These are phyloP conservation scores for Trachymyrmex cornetzi DNA, from an alignment of 1,140 invertebrate genomes.

Conservation along the genomic window DNA sequence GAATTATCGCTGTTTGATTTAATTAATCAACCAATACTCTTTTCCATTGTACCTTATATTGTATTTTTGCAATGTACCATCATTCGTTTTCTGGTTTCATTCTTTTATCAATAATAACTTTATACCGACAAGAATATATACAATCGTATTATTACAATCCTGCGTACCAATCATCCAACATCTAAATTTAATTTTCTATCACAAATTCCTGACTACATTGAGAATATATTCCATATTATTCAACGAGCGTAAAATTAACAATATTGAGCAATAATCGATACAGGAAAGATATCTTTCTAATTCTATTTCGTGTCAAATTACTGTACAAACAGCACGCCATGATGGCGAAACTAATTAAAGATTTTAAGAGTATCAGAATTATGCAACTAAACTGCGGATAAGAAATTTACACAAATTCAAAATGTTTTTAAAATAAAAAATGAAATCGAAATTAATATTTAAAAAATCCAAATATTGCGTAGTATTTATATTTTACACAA, in stretches of 20 bases:
- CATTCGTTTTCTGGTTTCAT: not conserved
- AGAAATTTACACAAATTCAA: not conserved
- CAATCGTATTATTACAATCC: slow-evolving; percentile 46
- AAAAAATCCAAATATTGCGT: no score
- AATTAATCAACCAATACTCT: slow-evolving; percentile 50
- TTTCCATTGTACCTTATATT: slow-evolving; percentile 18
- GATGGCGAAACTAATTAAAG: not conserved
- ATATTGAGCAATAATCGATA: slow-evolving; percentile 2
- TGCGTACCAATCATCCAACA: slow-evolving; percentile 23
- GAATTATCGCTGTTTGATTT: slow-evolving; percentile 47
- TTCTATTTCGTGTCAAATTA: slow-evolving; percentile 1
- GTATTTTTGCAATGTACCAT: slow-evolving; percentile 21
- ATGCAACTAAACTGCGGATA: not conserved
- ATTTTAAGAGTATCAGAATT: slow-evolving; percentile 27
- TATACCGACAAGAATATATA: slow-evolving; percentile 20
- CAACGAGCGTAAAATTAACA: slow-evolving; percentile 23
- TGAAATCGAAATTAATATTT: no score
- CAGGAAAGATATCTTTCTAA: slow-evolving; percentile 16
- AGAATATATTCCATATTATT: slow-evolving; percentile 35
- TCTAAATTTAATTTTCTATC: slow-evolving; percentile 53
- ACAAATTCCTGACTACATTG: slow-evolving; percentile 44
- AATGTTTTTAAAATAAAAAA: no score
- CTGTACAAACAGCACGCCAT: not conserved
- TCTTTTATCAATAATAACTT: slow-evolving; percentile 55
- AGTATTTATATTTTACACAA: no score